Percentiles rank a stretch among this genome's conserved stretches.
Conservation (phyloP, 2,888 invertebrate genomes). For the Smittia aterrima region DNA sequence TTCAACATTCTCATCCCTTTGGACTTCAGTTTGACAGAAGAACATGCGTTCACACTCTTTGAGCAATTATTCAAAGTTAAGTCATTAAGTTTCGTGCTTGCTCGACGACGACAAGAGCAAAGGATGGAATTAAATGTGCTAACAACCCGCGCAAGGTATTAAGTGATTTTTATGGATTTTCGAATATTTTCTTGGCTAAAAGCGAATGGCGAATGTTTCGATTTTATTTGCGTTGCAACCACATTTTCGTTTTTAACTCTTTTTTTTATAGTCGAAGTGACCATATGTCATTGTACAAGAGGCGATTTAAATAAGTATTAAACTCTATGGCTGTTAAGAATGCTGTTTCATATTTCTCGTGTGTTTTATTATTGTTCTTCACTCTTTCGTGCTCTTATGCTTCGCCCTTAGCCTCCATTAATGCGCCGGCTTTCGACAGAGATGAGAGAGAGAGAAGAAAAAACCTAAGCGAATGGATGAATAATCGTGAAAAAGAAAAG, state of each 20-base stretch:
- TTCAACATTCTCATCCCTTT: too few species aligned
- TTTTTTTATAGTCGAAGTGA: slow-evolving; percentile 4
- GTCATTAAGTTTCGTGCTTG: slow-evolving; percentile 6
- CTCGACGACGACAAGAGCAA: neutral
- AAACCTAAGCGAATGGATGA: slow-evolving; percentile 27
- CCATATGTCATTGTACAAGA: slow-evolving; percentile 31
- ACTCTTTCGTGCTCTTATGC: slow-evolving; percentile 9
- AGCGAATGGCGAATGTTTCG: neutral
- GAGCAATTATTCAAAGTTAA: slow-evolving; percentile 26
- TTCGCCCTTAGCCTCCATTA: slow-evolving; percentile 13
- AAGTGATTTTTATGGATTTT: slow-evolving; percentile 33
- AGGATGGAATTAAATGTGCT: neutral
- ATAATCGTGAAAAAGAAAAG: slow-evolving; percentile 27
- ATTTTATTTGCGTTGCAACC: slow-evolving; percentile 5
- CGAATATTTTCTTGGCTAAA: slow-evolving; percentile 19
- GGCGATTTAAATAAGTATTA: slow-evolving; percentile 29
- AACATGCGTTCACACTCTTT: slow-evolving; percentile 31
- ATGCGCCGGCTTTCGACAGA: slow-evolving; percentile 20
- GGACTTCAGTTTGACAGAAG: too few species aligned
- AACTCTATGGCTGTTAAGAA: slow-evolving; percentile 24
- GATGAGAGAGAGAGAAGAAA: neutral
- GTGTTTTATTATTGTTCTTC: slow-evolving; percentile 18
- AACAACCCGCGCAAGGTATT: slow-evolving; percentile 15
- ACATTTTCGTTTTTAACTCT: neutral
- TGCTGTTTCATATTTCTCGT: slow-evolving; percentile 18